Evolutionary conservation across 2,113 vertebrate species (phyloP).

Genomic region (Cygnus buccinator): DNA sequence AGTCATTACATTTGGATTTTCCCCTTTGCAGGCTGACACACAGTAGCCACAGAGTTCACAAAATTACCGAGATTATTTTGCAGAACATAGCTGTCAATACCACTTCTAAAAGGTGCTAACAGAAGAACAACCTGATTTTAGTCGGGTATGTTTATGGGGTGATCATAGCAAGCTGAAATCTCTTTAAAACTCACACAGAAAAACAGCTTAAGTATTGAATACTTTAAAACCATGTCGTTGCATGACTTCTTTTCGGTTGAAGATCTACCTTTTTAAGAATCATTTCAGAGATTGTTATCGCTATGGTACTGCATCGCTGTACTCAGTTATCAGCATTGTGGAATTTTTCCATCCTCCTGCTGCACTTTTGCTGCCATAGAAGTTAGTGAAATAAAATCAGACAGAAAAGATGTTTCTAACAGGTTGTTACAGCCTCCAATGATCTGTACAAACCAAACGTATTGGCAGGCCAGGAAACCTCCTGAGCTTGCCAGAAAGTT

Average conservation of each 20-base stretch:
- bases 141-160: slow-evolving; percentile 26
- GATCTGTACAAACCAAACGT: neutral
- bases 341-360: neutral
- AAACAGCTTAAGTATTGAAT: neutral
- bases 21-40: slow-evolving; percentile 50
- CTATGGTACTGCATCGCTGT: neutral
- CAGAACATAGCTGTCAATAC: slow-evolving; percentile 10
- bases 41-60: slow-evolving; percentile 24
- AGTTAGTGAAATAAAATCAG: neutral
- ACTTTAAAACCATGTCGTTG: neutral
- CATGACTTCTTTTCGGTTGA: neutral
- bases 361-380: neutral
- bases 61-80: slow-evolving; percentile 51
- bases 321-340: neutral
- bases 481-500: neutral
- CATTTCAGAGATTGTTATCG: neutral
- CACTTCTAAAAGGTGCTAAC: slow-evolving; percentile 39
- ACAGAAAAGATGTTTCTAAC: neutral
- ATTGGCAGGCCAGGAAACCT: neutral
- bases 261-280: neutral
- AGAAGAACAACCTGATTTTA: slow-evolving; percentile 40
- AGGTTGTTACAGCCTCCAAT: neutral
- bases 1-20: slow-evolving; percentile 35
- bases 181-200: neutral
- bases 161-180: neutral